Base-by-base conservation (phyloP, 64 coral and sea anemone genomes). In the Pocillopora damicornis region DNA sequence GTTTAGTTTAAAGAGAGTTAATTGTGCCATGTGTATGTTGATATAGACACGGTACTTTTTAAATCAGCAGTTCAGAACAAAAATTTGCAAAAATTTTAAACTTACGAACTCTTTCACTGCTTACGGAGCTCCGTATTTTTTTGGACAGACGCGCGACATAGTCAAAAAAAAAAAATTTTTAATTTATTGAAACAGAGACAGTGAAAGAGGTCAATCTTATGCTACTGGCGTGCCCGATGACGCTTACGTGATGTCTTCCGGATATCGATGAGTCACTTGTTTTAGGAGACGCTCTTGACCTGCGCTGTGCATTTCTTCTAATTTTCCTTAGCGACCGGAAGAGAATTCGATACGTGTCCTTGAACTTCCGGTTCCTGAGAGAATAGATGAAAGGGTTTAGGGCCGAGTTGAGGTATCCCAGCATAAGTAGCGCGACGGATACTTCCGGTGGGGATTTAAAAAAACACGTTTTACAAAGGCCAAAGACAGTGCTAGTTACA, bases 341-440 rank as follows among this genome's bases (percentile, higher is more conserved):
- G 25, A 96, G 73, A 34, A 20, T 65, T 22, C 81, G 80, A n/a
- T 92, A 99, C 15, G 93, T 92, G 42, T 90, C 83, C 20, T 91
- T 94, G 75, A 92, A 93, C 58, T 95, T 90, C 57, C 88, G 88
- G 65, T 93, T 99, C 45, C 90, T 79, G 26, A 99, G 95, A 4
- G 90, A 91, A 45, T 99, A 99, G 16, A 99, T 73, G 11, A 90
- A 95, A 2, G 97, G 97, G 36, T 95, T 99, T 64, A 99, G 73
- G 22, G 90, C 93, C 15, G 87, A 90, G 59, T 99, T 99, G 2
- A 88, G 61, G 69, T 92, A 99, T 14, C 93, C 97, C 20, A 99
- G 57, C 25, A 93, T 91, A 0, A 99, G 35, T 25, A 99, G 75
- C 20, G 87, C 26, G 4, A 22, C 15, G 3, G n/a, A 35, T 6